Evolutionary conservation across 35 echinoderm and acorn worm genomes (phyloP).

Genomic region (Chiridota heheva): DNA sequence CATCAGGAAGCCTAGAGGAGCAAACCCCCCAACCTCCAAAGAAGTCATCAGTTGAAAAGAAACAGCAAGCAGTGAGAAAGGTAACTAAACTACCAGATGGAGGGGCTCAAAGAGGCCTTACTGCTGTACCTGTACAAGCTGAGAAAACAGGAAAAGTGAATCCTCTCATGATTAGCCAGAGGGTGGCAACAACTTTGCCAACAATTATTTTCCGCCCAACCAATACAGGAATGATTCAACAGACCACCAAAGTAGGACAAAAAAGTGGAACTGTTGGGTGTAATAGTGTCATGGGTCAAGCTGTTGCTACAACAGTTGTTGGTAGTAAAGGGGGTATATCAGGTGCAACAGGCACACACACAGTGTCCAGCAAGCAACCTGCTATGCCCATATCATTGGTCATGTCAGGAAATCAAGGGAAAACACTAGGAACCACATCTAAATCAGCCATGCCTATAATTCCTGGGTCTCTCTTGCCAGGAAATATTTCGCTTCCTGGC

Average conservation of each 20-base stretch:
- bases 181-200: neutral
- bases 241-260: no score
- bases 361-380: no score
- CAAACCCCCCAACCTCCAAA: slow-evolving; percentile 36
- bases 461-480: slow-evolving; percentile 19
- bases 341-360: no score
- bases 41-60: slow-evolving; percentile 42
- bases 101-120: neutral
- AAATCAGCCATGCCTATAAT: neutral
- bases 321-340: no score
- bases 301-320: no score
- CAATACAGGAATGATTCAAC: no score
- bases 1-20: neutral
- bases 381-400: slow-evolving; percentile 29
- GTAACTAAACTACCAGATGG: neutral
- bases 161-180: no score
- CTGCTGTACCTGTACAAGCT: neutral
- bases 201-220: slow-evolving; percentile 36
- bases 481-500: slow-evolving; percentile 11
- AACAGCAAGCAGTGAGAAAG: neutral
- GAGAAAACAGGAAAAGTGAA: no score
- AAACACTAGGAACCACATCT: neutral
- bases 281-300: no score
- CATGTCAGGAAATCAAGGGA: slow-evolving; percentile 11
- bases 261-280: no score